Evolutionary conservation across 2,797 vertebrate species (phyloP), one percentile per base, ranked within the genome.

Genomic region (Paedocypris micromegethes): DNA sequence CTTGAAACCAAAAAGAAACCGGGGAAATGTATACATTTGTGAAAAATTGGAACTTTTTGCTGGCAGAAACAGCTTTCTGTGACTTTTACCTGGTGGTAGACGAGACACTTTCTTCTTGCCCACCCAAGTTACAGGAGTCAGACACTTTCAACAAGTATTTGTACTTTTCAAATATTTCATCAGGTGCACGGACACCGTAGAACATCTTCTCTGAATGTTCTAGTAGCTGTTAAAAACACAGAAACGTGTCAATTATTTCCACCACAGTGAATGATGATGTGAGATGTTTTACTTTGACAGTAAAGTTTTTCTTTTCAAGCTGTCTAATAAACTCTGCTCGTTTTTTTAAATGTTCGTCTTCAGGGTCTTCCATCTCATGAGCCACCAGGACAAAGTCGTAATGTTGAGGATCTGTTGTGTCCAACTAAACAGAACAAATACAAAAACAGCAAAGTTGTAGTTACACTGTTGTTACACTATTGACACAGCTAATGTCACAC

Each of bases 321-420:
- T 86, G 69, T 0, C 78, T n/a, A 38, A 93, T 82, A 68, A 92
- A 97, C n/a, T 66, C 83, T 9, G n/a, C 66, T 71, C 85, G 92
- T 81, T 81, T 91, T 46, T n/a, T n/a, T 38, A 63, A 74, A 55
- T 9, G 80, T 51, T 42, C 82, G 74, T 79, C 70, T 1, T 5
- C 5, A 0, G 74, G 67, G 49, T 73, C 60, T 0, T 85, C 66
- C 0, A 79, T 62, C 2, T 64, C 74, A 5, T 88, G 44, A 0
- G 88, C 90, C 58, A 97, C 94, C 1, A 96, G 83, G 39, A 98
- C 75, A 0, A 86, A 96, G 75, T 97, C 94, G 82, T 85, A 93
- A 1, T 78, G 75, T 75, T 8, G 76, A 6, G 62, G 75, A 23
- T 7, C 0, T 9, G 70, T 0, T 76, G 82, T 41, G 70, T 44